These are phyloP conservation scores for Todiramphus saurophagus DNA, from an alignment of 2,113 vertebrate species.

Conservation along the genomic window DNA sequence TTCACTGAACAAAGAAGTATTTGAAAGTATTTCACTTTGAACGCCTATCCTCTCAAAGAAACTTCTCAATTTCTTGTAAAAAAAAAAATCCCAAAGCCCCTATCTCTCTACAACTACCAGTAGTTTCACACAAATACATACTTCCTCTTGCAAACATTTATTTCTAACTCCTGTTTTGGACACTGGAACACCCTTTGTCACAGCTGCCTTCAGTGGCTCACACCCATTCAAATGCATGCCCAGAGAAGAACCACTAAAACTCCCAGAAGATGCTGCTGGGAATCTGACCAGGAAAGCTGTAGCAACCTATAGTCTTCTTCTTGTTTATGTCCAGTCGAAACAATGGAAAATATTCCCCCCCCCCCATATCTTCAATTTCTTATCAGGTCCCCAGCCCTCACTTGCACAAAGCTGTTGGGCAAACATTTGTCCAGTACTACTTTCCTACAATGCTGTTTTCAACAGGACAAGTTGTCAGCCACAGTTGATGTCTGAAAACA, in stretches of 20 bases:
- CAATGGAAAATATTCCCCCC: neutral
- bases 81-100: neutral
- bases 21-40: neutral
- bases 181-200: neutral
- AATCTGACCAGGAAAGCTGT: neutral
- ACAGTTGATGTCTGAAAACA: neutral
- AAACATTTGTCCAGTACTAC: neutral
- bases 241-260: neutral
- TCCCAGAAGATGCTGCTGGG: neutral
- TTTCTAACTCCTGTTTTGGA: neutral
- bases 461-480: constrained; percentile 4
- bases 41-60: neutral
- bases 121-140: neutral
- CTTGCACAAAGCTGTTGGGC: neutral
- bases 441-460: neutral
- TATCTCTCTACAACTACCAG: neutral
- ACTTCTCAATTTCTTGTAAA: neutral
- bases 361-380: neutral
- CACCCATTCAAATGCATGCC: neutral
- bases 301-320: neutral
- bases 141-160: neutral
- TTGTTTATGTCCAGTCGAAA: neutral
- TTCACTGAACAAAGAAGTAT: neutral
- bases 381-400: neutral
- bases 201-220: neutral